Conservation (phyloP, 2,888 invertebrate genomes). For the Rhimphoctona megacephalus region DNA sequence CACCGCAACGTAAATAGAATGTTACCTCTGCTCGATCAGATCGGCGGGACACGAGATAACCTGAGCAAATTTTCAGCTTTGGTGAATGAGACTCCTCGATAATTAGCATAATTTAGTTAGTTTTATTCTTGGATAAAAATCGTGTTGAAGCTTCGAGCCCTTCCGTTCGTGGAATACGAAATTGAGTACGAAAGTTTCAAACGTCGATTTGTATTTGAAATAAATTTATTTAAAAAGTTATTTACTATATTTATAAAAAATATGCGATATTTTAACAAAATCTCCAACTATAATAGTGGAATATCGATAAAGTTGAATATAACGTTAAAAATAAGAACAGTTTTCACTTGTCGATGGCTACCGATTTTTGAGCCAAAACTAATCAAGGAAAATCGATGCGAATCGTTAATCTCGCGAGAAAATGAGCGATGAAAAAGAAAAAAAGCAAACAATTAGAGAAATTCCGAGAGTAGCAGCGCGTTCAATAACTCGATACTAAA, state of each 20-base stretch:
- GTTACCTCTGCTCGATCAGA: constrained; percentile 44
- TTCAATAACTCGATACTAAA: constrained; percentile 38
- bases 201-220: not conserved
- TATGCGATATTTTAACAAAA: too few species aligned
- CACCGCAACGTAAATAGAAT: constrained; percentile 68
- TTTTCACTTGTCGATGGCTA: constrained; percentile 1
- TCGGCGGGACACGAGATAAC: constrained; percentile 41
- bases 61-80: constrained; percentile 44
- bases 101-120: not conserved
- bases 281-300: not conserved
- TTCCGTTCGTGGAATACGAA: not conserved
- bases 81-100: constrained; percentile 31
- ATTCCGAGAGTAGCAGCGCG: constrained; percentile 37
- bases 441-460: constrained; percentile 43
- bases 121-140: not conserved
- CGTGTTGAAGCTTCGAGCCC: not conserved
- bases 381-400: constrained; percentile 38
- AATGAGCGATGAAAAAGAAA: constrained; percentile 21
- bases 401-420: constrained; percentile 52
- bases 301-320: not conserved
- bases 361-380: not conserved
- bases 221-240: not conserved
- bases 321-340: not conserved
- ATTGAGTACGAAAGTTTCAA: not conserved
- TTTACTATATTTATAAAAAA: too few species aligned